A percentile compares a stretch with the other conserved stretches of the same genome.
These are phyloP conservation scores for Coptotermes formosanus DNA, from an alignment of 1,140 invertebrate species.

Conservation along the genomic window DNA sequence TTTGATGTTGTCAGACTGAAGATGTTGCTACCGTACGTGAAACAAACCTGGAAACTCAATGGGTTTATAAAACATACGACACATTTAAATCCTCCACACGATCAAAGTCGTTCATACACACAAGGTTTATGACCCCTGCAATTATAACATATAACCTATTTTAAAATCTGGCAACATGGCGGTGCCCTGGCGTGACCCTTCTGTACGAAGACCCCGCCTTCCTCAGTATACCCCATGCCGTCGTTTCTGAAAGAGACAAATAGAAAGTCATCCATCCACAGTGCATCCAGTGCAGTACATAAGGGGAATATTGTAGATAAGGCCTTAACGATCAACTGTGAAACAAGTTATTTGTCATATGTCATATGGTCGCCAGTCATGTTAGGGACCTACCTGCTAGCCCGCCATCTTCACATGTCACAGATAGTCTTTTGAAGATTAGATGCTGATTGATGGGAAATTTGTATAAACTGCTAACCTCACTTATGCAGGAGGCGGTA, in stretches of 20 bases:
- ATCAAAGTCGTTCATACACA: not conserved
- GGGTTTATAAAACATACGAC: too few relatives aligned
- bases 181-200: not conserved
- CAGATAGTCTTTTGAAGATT: not conserved
- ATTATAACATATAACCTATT: not conserved
- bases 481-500: not conserved
- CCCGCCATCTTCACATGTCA: constrained; percentile 2
- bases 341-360: not conserved
- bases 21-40: too few relatives aligned
- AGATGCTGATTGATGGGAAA: not conserved
- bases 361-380: not conserved
- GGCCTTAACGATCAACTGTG: not conserved
- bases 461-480: constrained; percentile 13
- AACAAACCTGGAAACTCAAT: too few relatives aligned
- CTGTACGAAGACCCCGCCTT: not conserved
- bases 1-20: too few relatives aligned
- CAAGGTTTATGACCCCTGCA: not conserved
- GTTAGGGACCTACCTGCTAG: not conserved
- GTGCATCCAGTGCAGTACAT: not conserved
- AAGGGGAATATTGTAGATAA: not conserved
- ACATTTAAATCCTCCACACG: too few relatives aligned
- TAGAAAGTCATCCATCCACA: not conserved
- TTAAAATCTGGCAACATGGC: not conserved
- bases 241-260: not conserved
- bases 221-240: not conserved